These are phyloP conservation scores for Microchrysa polita DNA, from an alignment of 2,888 invertebrate genomes.

Conservation along the genomic window DNA sequence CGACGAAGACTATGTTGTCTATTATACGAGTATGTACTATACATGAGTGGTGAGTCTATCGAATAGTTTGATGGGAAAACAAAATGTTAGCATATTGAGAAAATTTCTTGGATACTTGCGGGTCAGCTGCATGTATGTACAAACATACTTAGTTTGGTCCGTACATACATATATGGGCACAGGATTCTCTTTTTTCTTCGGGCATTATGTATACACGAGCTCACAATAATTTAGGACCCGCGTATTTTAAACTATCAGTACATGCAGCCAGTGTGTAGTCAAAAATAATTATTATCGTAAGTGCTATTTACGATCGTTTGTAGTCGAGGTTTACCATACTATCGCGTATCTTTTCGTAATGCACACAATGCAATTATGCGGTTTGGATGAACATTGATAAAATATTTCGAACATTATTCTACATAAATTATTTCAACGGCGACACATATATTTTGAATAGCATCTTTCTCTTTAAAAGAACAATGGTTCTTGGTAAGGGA, in stretches of 20 bases:
- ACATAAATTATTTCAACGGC: not conserved
- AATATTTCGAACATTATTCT: constrained; percentile 6
- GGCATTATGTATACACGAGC: too few species aligned
- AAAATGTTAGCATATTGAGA: not conserved
- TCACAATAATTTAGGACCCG: constrained; percentile 20
- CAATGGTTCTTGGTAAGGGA: too few species aligned
- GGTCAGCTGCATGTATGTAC: too few species aligned
- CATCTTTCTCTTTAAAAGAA: too few species aligned
- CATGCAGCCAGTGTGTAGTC: constrained; percentile 3
- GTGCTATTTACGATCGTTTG: constrained; percentile 2
- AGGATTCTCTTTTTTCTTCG: too few species aligned
- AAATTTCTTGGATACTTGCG: too few species aligned
- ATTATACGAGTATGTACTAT: constrained; percentile 4
- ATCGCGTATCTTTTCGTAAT: not conserved
- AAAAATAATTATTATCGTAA: constrained; percentile 40
- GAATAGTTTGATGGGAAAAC: too few species aligned
- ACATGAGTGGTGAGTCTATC: too few species aligned
- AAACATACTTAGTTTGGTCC: too few species aligned
- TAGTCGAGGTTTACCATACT: too few species aligned
- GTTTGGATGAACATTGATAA: constrained; percentile 10
- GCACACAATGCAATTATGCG: not conserved
- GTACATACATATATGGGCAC: too few species aligned
- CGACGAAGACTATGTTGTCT: constrained; percentile 13
- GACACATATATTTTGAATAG: too few species aligned
- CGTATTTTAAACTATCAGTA: constrained; percentile 12